Evolutionary conservation across 2,888 invertebrate species (phyloP), one percentile per base, ranked within the genome.

Genomic region (Panorpa germanica): DNA sequence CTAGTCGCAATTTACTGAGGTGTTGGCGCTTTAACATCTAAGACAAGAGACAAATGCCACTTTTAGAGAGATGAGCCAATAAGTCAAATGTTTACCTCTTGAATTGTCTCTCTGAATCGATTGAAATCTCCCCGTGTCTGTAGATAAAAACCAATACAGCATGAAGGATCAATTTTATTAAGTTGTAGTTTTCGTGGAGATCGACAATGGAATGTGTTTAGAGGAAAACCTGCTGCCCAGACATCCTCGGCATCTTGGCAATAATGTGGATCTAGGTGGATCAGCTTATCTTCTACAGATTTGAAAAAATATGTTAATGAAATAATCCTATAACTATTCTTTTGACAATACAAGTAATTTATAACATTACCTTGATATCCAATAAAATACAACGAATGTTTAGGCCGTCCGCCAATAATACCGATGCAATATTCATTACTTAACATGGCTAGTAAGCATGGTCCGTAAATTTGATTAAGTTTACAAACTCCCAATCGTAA

Each of bases 211-310:
- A 80, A 90, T 31, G 76, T 70, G 43, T 72, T 62, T 32, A 78
- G 53, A 12, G 77, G 65, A 50, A 86, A 88, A 46, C 76, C 70
- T 30, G 72, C 65, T 44, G 74, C 71, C 60, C 72, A 72, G 1
- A 82, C 78, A 55, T 86, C 81, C 18, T 88, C 78, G 56, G 75
- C 74, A 52, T 88, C 83, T 53, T 91, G 91, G 46, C 86, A 86
- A 45, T 85, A 83, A 54, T 93, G 93, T 11, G 93, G 93, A 56
- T 93, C 93, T 41, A 93, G 57, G 47, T 88, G 83, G 43, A 93
- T 85, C 34, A 91, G 56, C 53, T 81, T 78, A 48, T 90, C 83
- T 49, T 85, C 88, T 68, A 45, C n/a, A 49, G 49, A 23, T 17
- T 15, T 23, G 22, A 12, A 5, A 4, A 19, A 20, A 12, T 22